Evolutionary conservation across 1,140 invertebrate species (phyloP), one percentile per base, ranked within the genome.

Genomic region (Drosophila ambigua): DNA sequence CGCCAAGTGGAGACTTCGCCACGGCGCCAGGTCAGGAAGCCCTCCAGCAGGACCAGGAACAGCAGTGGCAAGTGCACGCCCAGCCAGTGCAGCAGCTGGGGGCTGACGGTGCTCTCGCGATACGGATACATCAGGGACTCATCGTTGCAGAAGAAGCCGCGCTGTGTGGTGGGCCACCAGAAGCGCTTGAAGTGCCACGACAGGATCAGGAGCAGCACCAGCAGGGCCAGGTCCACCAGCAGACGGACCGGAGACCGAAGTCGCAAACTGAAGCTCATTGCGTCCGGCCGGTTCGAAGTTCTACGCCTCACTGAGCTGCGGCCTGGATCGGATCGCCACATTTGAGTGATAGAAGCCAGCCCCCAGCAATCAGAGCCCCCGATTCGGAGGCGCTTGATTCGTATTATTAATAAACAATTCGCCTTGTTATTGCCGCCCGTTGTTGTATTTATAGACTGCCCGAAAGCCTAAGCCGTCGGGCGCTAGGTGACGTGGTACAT

Each of bases 81-180:
- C 0, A 76, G 26, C 50, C 54, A 63, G 44, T 80, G 68, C 0
- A 80, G 54, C 41, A 72, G 20, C 2, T 2, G 2, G 13, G 79
- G 6, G 5, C 64, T 57, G 49, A 98, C 95, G 0, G 97, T 98
- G 5, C 96, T 96, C 6, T 93, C 92, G 57, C 94, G 93, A 89
- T 94, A 96, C 4, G 97, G 98, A 92, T 98, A 97, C 78, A 94
- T 94, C 26, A 99, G 94, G 41, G 96, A 96, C 84, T 98, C 96
- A 93, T 99, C 98, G 91, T 97, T 95, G 93, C 98, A 99, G 92
- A 97, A 99, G 93, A 99, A 99, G 8, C 98, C 98, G 58, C 98
- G 93, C 64, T 97, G 96, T 31, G 94, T 92, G 5, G 95, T 31
- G 0, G 44, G 43, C 2, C 57, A 50, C 62, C 52, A 74, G 7